A percentile compares a stretch with the other conserved stretches of the same genome.
Conservation (phyloP, 2,113 vertebrate species). For the Hypomesus transpacificus region DNA sequence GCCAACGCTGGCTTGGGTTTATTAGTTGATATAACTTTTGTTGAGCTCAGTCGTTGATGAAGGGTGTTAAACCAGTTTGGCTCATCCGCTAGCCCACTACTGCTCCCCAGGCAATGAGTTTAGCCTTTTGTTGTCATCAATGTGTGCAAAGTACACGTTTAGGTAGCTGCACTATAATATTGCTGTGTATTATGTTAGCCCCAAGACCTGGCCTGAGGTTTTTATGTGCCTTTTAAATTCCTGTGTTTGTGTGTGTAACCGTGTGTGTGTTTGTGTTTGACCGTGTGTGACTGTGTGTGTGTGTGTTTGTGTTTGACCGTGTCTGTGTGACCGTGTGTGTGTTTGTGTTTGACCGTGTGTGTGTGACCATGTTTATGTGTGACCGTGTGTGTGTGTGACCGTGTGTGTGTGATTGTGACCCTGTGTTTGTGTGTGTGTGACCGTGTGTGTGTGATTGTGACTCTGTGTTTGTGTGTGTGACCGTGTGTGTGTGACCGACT, state of each 20-base stretch:
- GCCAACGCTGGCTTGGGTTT: background rate
- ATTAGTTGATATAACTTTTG: slow-evolving; percentile 1
- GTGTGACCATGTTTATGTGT: background rate
- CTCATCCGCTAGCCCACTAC: background rate
- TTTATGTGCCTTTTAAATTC: background rate
- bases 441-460: background rate
- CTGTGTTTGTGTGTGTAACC: background rate
- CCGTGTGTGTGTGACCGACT: background rate
- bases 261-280: too few relatives aligned
- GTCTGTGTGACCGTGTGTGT: too few relatives aligned
- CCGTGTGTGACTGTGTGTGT: too few relatives aligned
- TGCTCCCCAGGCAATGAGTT: too few relatives aligned
- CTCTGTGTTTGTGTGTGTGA: too few relatives aligned
- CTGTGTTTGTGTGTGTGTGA: background rate
- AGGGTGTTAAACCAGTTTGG: background rate
- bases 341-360: background rate
- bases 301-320: too few relatives aligned
- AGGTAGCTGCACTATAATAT: too few relatives aligned
- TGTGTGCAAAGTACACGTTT: too few relatives aligned
- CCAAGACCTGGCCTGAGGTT: too few relatives aligned
- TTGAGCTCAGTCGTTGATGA: background rate
- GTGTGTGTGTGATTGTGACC: background rate
- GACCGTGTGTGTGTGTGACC: background rate
- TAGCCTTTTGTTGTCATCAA: too few relatives aligned
- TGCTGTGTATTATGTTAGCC: too few relatives aligned